Base-by-base conservation (phyloP, 64 coral and sea anemone species). In the Hydrozoanthus tunicans region DNA sequence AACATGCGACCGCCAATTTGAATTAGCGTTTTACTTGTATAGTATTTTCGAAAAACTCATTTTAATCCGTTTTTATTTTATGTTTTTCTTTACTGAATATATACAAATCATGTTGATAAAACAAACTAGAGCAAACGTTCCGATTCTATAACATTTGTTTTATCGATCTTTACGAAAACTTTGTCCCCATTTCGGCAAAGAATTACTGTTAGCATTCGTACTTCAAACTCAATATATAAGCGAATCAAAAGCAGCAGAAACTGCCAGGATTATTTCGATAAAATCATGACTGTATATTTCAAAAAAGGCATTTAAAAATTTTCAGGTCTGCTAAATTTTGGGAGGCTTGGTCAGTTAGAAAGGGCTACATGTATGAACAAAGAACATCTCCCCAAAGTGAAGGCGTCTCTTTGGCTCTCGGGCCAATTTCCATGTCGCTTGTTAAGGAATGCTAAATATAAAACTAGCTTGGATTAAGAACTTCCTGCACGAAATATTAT, bases 381-480 rank as follows among this genome's bases (percentile, higher is more conserved):
- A 43, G 32, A 43, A 43, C 32, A 43, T 43, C 32, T 43, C 32
- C 32, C 0, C 32, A 43, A 43, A 43, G 32, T 43, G 32, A 72
- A 24, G 13, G 6, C 14, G 9, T 12, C 43, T 51, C 58, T 82
- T 65, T 62, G 23, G 12, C 6, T 74, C 14, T 60, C 11, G 70
- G 69, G 17, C 9, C 6, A 60, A 75, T 51, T 32, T 73, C 14
- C 59, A 23, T 4, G 23, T 59, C 60, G 12, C 10, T 86, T 86
- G 67, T 88, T 58, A 6, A 60, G 84, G 69, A 88, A 88, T 88
- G 69, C 55, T 88, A 74, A 27, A 59, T 10, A 59, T 70, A 73
- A 58, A 88, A 72, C 59, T 88, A 74, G 54, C 84, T 88, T 88
- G 70, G 84, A 88, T 88, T 88, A 88, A 73, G 69, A 88, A 75